These are phyloP conservation scores for Plutella xylostella DNA, from an alignment of 2,888 invertebrate genomes.

Conservation along the genomic window DNA sequence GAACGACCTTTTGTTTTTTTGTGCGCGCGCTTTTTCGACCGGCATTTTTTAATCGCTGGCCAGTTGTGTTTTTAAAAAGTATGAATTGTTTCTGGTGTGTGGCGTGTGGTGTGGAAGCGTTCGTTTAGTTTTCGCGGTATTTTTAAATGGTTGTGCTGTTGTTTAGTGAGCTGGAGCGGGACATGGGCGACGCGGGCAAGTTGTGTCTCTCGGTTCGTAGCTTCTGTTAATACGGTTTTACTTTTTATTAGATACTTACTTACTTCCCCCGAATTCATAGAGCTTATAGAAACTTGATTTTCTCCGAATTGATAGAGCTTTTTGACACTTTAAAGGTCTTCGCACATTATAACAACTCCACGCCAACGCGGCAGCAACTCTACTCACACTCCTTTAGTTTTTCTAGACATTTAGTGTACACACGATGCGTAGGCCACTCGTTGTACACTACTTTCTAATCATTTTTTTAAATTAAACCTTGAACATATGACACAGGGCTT, in stretches of 20 bases:
- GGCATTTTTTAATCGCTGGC: constrained; percentile 2
- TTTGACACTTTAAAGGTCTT: too few species aligned
- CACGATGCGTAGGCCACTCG: too few species aligned
- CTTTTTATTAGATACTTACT: not conserved
- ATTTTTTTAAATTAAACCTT: too few species aligned
- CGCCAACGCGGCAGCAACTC: too few species aligned
- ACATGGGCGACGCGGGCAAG: constrained; percentile 51
- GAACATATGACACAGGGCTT: too few species aligned
- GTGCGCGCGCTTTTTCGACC: not conserved
- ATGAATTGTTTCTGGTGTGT: constrained; percentile 1
- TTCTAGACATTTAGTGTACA: too few species aligned
- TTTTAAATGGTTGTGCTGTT: constrained; percentile 34
- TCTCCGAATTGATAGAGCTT: too few species aligned
- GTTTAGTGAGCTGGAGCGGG: constrained; percentile 35
- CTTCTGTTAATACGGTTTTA: constrained; percentile 4
- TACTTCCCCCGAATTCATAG: too few species aligned
- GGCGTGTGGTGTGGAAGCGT: not conserved
- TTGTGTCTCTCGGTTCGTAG: constrained; percentile 64
- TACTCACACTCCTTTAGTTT: too few species aligned
- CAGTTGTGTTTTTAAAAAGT: not conserved
- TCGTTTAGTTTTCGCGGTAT: constrained; percentile 8
- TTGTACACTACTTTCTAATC: too few species aligned
- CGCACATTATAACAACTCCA: too few species aligned
- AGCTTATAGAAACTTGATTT: too few species aligned
- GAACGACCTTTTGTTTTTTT: constrained; percentile 19